Percentiles rank a stretch among this genome's conserved stretches.
Evolutionary conservation across 2,888 invertebrate genomes (phyloP).

Genomic region (Pediacus dermestoides): DNA sequence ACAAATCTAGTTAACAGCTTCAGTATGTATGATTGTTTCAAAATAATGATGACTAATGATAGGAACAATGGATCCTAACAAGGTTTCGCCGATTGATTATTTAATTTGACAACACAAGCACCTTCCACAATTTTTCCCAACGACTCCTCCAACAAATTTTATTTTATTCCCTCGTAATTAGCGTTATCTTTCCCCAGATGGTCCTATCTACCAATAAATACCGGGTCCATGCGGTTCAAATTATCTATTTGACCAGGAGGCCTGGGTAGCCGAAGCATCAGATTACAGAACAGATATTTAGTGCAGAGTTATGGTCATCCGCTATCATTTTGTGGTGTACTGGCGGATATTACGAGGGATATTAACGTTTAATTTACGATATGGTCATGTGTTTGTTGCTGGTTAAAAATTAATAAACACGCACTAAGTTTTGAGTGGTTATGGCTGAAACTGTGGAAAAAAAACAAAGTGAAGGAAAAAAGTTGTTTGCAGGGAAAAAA

Average conservation of each 20-base stretch:
- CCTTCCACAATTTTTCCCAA: too few species aligned
- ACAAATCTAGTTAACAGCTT: too few species aligned
- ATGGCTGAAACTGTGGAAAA: too few species aligned
- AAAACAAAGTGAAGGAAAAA: too few species aligned
- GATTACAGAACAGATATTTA: slow-evolving; percentile 35
- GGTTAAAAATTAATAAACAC: slow-evolving; percentile 30
- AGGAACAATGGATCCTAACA: too few species aligned
- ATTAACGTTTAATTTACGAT: slow-evolving; percentile 31
- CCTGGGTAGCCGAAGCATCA: slow-evolving; percentile 17
- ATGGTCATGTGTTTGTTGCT: slow-evolving; percentile 12
- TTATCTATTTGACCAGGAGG: slow-evolving; percentile 28
- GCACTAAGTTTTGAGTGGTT: too few species aligned
- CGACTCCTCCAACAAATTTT: too few species aligned
- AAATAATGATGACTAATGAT: too few species aligned
- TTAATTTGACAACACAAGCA: too few species aligned
- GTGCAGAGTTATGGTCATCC: slow-evolving; percentile 40
- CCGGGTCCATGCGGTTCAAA: slow-evolving; percentile 16
- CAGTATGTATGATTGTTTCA: too few species aligned
- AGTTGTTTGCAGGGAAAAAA: slow-evolving; percentile 29
- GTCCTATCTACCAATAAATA: slow-evolving; percentile 21
- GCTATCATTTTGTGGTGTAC: slow-evolving; percentile 34
- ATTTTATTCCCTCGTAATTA: too few species aligned
- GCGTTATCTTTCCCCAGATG: slow-evolving; percentile 1
- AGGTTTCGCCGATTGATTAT: too few species aligned
- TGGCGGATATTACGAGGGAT: slow-evolving; percentile 31